Evolutionary conservation across 23 tunicate genomes (phyloP).

Genomic region (Phallusia fumigata): DNA sequence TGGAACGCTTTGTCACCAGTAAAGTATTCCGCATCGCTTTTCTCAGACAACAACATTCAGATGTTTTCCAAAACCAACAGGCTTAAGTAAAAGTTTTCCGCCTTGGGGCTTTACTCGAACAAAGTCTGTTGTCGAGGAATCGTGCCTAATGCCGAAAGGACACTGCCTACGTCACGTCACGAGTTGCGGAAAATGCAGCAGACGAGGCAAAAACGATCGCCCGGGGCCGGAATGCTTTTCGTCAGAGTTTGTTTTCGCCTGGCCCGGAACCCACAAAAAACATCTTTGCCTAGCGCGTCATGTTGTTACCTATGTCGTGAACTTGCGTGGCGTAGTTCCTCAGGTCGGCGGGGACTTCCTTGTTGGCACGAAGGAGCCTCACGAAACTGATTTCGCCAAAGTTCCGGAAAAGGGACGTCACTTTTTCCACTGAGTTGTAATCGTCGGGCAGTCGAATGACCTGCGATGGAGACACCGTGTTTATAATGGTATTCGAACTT

Average conservation of each 20-base stretch:
- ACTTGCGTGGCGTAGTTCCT: conserved; percentile 98
- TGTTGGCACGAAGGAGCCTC: conserved; percentile 68
- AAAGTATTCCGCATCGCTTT: too few species aligned
- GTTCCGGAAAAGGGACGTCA: conserved; percentile 66
- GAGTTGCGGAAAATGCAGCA: neutral
- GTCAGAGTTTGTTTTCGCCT: neutral
- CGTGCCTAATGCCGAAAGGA: neutral
- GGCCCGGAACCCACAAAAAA: neutral
- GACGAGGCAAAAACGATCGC: neutral
- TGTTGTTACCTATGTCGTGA: conserved; percentile 83
- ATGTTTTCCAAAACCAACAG: too few species aligned
- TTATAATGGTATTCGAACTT: too few species aligned
- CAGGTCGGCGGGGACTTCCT: conserved; percentile 81
- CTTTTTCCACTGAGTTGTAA: conserved; percentile 65
- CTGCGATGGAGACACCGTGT: conserved; percentile 19
- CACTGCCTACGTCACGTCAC: neutral
- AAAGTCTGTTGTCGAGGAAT: neutral
- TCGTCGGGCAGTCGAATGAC: conserved; percentile 90
- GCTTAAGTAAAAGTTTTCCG: too few species aligned
- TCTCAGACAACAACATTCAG: too few species aligned
- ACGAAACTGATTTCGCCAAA: conserved; percentile 86
- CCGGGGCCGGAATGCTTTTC: neutral
- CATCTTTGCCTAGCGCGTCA: neutral
- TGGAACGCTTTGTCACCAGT: too few species aligned
- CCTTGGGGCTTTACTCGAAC: too few species aligned